Evolutionary conservation across 2,888 invertebrate species (phyloP), one percentile per base, ranked within the genome.

Genomic region (Oligia latruncula): DNA sequence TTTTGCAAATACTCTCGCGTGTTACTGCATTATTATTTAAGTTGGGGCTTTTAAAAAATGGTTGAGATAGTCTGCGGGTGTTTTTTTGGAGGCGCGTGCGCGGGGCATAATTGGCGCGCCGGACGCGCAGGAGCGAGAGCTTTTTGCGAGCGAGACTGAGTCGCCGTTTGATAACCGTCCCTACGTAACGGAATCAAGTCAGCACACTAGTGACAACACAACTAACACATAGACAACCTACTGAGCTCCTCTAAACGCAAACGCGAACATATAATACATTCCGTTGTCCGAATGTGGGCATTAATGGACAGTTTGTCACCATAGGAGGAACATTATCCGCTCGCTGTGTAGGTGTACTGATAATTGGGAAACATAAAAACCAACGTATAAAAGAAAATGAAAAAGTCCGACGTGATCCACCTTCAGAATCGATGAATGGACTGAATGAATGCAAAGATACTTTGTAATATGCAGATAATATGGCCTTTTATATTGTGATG

Each of bases 21-120:
- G 97, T 97, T 96, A 96, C 95, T 95, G 96, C 96, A 96, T 96
- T 96, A 96, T 97, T 97, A 96, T 96, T 96, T 96, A 95, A 95
- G 94, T 91, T 94, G 92, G 93, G 92, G 88, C 93, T 95, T 95
- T 96, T 94, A 95, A 94, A 95, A 96, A 95, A 96, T 95, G 94
- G 94, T 92, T 94, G 89, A 93, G 93, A 95, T 95, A 94, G 94
- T 92, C 92, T 91, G 91, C 88, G 91, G 92, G 91, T 93, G 90
- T 95, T 96, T 96, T 95, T 96, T 96, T 95, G 94, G 93, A 91
- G 95, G 96, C 96, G 96, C 97, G 97, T 96, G 96, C 96, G 96
- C 96, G 81, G 90, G 87, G 93, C 94, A 94, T 96, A 95, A 96
- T 95, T 95, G 96, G 95, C 95, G 93, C 91, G 93, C 93, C 92